Percentiles rank a stretch among this genome's conserved stretches.
phyloP scores from a whole-genome alignment of 2,888 invertebrate species.

The Aphelenchoides bicaudatus region DNA sequence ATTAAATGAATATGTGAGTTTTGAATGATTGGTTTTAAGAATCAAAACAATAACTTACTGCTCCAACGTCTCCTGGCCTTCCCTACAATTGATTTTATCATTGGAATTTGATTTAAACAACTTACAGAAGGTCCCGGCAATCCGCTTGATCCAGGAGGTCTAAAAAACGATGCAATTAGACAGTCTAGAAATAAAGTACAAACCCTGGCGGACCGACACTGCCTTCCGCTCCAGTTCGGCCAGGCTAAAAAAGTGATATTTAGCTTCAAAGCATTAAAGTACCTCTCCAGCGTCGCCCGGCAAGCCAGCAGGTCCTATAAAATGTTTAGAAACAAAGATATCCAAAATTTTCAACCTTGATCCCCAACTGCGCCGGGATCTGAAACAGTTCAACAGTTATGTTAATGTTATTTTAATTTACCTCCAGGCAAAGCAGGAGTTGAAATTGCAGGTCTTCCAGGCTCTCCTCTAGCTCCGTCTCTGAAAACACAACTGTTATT shows the following conservation, averaged over 20 bases:
- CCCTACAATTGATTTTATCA: no score
- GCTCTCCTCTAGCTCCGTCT: constrained; percentile 58
- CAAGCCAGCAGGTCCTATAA: constrained; percentile 50
- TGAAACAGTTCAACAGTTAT: no score
- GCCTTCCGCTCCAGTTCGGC: constrained; percentile 45
- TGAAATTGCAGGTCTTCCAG: constrained; percentile 58
- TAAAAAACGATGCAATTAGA: no score
- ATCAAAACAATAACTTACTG: no score
- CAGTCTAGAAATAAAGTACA: not conserved
- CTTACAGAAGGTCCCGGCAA: constrained; percentile 41
- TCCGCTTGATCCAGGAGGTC: not conserved
- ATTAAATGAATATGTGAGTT: no score
- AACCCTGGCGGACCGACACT: constrained; percentile 36
- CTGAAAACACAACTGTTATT: no score
- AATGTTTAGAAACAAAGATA: not conserved
- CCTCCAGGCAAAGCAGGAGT: constrained; percentile 60
- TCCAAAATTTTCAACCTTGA: constrained; percentile 23
- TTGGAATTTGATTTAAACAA: no score
- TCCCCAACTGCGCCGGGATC: no score
- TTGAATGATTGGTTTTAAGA: no score
- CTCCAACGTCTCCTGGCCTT: no score
- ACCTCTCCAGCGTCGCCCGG: constrained; percentile 56
- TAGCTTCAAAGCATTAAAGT: constrained; percentile 39
- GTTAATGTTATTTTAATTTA: no score
- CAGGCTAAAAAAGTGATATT: constrained; percentile 17